Conservation (phyloP, 2,797 vertebrate species). For the Tolypeutes matacus region DNA sequence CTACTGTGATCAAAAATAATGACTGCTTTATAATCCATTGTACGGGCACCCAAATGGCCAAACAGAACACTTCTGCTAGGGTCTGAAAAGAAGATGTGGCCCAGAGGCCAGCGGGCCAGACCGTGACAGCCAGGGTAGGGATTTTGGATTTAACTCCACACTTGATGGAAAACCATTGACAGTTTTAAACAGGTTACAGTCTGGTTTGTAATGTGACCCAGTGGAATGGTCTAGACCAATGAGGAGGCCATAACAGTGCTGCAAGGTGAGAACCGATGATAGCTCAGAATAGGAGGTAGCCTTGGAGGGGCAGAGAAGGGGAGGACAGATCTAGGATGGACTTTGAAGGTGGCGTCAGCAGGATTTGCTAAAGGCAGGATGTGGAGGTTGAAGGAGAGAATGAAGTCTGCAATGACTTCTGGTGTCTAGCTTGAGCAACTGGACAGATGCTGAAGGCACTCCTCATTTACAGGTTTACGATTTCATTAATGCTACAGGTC, state of each 20-base stretch:
- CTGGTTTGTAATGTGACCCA: not conserved
- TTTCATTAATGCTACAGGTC: not conserved
- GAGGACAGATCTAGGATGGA: fast-evolving
- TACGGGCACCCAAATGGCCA: fast-evolving
- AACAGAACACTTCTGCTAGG: not conserved
- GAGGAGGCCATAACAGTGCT: fast-evolving
- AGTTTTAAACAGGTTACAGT: not conserved
- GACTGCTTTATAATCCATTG: not conserved
- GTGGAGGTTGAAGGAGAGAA: not conserved
- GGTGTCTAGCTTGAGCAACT: not conserved
- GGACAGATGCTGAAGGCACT: not conserved
- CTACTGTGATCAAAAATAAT: fast-evolving
- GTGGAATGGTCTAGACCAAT: not conserved
- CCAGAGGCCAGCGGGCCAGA: not conserved
- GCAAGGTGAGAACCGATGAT: not conserved
- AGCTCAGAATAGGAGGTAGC: no score
- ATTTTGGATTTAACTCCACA: not conserved
- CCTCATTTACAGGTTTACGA: not conserved
- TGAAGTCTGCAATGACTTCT: fast-evolving
- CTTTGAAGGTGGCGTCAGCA: not conserved
- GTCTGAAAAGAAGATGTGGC: fast-evolving
- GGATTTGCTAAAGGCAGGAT: not conserved
- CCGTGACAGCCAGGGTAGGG: no score
- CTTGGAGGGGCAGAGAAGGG: not conserved
- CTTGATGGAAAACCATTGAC: not conserved